Conservation (phyloP, 2,113 vertebrate species). For the Tetraodon nigroviridis region DNA sequence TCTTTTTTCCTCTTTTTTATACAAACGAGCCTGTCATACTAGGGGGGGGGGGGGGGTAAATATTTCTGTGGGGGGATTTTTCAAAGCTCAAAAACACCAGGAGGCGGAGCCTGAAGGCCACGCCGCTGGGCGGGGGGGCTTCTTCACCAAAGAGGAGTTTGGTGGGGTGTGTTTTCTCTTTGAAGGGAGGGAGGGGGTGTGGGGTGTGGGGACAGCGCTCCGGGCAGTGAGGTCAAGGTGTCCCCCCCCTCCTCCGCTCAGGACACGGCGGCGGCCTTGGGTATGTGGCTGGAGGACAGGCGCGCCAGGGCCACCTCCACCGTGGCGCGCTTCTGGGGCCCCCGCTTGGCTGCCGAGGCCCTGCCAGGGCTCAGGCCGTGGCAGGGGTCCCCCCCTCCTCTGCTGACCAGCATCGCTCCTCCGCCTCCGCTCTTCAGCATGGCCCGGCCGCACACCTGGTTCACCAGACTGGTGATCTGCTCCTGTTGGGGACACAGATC, state of each 20-base stretch:
- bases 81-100: slow-evolving; percentile 41
- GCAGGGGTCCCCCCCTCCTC: slow-evolving; percentile 68
- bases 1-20: slow-evolving; percentile 55
- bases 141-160: background rate
- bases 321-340: slow-evolving; percentile 88
- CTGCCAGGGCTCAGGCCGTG: slow-evolving; percentile 80
- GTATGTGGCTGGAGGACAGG: slow-evolving; percentile 83
- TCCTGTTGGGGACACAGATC: slow-evolving; percentile 71
- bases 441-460: slow-evolving; percentile 93
- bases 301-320: slow-evolving; percentile 88
- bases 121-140: too few relatives aligned
- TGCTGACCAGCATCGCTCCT: slow-evolving; percentile 20
- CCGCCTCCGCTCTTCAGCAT: slow-evolving; percentile 78
- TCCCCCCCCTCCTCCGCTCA: slow-evolving; percentile 71
- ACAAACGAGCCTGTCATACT: slow-evolving; percentile 85
- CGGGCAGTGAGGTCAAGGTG: slow-evolving; percentile 3
- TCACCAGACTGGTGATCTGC: slow-evolving; percentile 95
- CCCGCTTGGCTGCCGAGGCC: slow-evolving; percentile 86
- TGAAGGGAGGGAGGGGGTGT: background rate
- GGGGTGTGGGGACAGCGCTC: slow-evolving; percentile 28
- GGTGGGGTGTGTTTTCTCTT: background rate
- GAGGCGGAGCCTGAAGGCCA: slow-evolving; percentile 10
- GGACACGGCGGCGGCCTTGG: slow-evolving; percentile 81
- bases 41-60: slow-evolving; percentile 73
- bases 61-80: slow-evolving; percentile 32